phyloP scores from a whole-genome alignment of 1,140 invertebrate species.

The Semibalanus balanoides region DNA sequence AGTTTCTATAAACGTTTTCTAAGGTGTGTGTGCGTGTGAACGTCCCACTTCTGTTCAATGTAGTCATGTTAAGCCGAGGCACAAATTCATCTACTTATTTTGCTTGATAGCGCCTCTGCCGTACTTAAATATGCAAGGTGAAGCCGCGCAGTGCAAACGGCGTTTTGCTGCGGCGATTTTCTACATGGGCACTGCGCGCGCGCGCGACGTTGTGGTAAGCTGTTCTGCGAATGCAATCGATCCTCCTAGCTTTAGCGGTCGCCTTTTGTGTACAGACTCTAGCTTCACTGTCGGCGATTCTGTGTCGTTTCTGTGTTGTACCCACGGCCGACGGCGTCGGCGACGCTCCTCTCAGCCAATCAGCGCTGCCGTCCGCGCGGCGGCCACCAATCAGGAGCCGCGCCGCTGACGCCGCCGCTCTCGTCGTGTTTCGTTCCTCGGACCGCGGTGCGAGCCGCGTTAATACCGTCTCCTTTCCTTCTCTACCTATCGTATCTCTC shows the following conservation, averaged over 20 bases:
- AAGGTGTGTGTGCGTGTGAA: background rate
- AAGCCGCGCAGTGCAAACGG: background rate
- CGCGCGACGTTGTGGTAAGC: background rate
- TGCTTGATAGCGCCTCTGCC: background rate
- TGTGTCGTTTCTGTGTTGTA: background rate
- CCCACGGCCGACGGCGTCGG: too few species aligned
- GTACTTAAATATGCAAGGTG: background rate
- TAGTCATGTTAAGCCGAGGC: background rate
- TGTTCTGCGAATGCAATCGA: background rate
- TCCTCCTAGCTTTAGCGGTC: background rate
- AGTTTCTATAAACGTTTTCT: constrained; percentile 2
- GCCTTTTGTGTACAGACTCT: constrained; percentile 1
- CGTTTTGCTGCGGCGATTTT: background rate
- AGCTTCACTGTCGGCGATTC: background rate
- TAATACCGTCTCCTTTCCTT: background rate
- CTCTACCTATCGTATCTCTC: background rate
- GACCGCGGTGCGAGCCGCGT: background rate
- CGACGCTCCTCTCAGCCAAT: background rate
- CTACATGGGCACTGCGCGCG: background rate
- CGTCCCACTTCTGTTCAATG: background rate
- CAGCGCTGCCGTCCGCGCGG: background rate
- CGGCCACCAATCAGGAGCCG: background rate
- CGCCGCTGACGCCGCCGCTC: too few species aligned
- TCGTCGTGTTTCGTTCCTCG: background rate
- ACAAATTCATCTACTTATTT: constrained; percentile 1